A percentile compares a stretch with the other conserved stretches of the same genome.
Conservation (phyloP, 2,113 vertebrate genomes). For the Gallinago undulata region DNA sequence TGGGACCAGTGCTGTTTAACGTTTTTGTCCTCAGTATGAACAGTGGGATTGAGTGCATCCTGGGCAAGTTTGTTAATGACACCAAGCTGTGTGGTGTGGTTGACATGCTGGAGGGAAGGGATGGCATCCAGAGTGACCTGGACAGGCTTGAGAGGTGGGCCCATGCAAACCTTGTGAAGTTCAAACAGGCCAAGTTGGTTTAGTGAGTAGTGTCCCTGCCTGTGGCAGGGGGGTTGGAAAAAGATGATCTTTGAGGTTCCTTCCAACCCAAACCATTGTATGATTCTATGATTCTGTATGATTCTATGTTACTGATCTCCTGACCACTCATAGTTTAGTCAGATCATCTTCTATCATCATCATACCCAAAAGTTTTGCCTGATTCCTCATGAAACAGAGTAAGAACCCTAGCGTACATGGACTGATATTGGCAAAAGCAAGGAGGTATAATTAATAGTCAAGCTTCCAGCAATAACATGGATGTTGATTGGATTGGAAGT, state of each 20-base stretch:
- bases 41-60: neutral
- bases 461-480: neutral
- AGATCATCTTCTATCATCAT: neutral
- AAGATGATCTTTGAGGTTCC: no score
- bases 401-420: neutral
- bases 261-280: no score
- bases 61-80: neutral
- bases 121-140: neutral
- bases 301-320: neutral
- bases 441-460: neutral
- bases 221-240: no score
- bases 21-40: neutral
- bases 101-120: neutral
- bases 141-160: neutral
- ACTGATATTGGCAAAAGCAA: neutral
- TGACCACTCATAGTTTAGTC: neutral
- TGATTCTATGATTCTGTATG: no score
- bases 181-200: neutral
- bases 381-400: neutral
- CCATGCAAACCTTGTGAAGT: neutral
- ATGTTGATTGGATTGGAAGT: fast-evolving
- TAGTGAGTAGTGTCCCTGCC: no score
- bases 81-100: neutral
- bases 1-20: neutral
- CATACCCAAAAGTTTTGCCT: neutral